phyloP scores from a whole-genome alignment of 2,888 invertebrate genomes.

The Acholoe squamosa region DNA sequence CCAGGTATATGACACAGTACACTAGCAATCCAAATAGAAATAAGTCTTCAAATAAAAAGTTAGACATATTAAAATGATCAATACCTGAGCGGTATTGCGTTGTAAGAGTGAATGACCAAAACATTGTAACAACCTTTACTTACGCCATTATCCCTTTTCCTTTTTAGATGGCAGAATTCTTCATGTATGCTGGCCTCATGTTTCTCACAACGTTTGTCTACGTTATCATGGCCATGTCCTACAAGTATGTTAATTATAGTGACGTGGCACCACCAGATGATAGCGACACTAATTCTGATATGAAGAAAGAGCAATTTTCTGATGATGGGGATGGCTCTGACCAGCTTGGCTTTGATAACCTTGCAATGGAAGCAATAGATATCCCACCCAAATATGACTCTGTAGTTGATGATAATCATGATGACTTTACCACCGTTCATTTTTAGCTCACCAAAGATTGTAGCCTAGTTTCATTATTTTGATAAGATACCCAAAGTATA shows the following conservation, averaged over 20 bases:
- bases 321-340: background rate
- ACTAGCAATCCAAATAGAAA: no score
- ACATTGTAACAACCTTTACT: no score
- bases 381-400: background rate
- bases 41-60: no score
- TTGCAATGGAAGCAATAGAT: background rate
- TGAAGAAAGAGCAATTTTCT: background rate
- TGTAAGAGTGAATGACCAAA: no score
- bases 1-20: no score
- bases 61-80: no score
- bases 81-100: no score
- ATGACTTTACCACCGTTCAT: no score
- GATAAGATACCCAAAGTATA: no score
- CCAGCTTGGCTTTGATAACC: background rate
- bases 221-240: conserved; percentile 67
- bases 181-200: conserved; percentile 70
- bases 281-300: background rate
- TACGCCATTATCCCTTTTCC: no score
- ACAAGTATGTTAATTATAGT: conserved; percentile 67
- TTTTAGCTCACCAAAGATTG: no score
- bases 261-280: conserved; percentile 17
- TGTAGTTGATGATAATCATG: background rate
- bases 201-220: conserved; percentile 68
- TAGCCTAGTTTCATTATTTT: no score
- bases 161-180: conserved; percentile 66